Base-by-base conservation (phyloP, 2,888 invertebrate genomes). In the Saturnia pavonia region DNA sequence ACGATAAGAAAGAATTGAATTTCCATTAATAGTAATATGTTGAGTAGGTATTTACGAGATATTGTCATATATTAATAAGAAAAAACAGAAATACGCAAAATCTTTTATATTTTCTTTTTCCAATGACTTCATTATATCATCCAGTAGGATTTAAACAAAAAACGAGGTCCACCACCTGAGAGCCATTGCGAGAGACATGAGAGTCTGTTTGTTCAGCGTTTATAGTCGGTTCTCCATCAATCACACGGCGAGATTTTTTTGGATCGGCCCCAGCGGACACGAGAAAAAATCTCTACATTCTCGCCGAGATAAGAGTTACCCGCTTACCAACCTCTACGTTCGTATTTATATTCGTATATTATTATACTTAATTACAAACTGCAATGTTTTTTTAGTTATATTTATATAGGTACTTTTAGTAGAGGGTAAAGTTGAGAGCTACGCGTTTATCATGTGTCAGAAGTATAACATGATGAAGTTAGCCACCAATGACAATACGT, bases 191-290 rank as follows among this genome's bases (percentile, higher is more conserved):
- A 75, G 79, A 83, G 84, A 86, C 87, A 85, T 82, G 85, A 82
- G 85, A 89, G 87, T 85, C 83, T 88, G 89, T 90, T 89, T 89
- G 91, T 89, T 87, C 84, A 86, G 78, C 83, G 82, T 86, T 86
- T 86, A 85, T 85, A 81, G 83, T 84, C 82, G 81, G 83, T 80
- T 85, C 83, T 85, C 86, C 91, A 93, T 93, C 91, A 92, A 93
- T 93, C 93, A 92, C 91, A 76, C 79, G 78, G 78, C 73, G 80
- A 80, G 86, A 90, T 92, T 92, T 54, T 54, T 91, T 90, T 85
- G 84, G 85, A 86, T 85, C 85, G 84, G 81, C 86, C 91, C 89
- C 91, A 70, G 68, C 84, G 87, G 89, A 85, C 80, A 76, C 78
- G 80, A 80, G 80, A 84, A 87, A 89, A 89, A 86, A 79, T 82